Conservation (phyloP, 2,113 vertebrate species). For the rat (Rattus norvegicus) region DNA sequence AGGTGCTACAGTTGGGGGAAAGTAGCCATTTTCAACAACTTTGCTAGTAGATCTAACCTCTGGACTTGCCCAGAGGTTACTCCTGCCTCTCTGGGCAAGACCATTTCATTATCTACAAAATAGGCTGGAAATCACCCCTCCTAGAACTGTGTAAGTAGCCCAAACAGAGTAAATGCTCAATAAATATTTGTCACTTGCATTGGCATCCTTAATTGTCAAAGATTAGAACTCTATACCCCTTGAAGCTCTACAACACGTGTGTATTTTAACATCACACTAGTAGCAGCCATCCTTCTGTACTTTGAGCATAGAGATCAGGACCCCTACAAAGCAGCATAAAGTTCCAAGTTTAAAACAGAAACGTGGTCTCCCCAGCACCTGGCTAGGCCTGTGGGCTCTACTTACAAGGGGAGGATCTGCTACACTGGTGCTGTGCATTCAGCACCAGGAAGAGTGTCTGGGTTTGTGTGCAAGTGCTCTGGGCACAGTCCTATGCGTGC, state of each 20-base stretch:
- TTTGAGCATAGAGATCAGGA: not conserved
- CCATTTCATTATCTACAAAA: not conserved
- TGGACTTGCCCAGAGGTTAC: not conserved
- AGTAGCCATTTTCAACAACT: not conserved
- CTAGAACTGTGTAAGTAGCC: not conserved
- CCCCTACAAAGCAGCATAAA: not conserved
- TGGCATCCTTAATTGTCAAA: not conserved
- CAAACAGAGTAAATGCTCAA: not conserved
- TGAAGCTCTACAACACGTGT: not conserved
- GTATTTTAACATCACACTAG: not conserved
- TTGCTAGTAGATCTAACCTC: not conserved
- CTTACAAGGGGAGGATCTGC: not conserved
- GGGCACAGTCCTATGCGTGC: not conserved
- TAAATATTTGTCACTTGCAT: not conserved
- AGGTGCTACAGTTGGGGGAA: not conserved
- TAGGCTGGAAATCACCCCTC: not conserved
- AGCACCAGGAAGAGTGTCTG: not conserved
- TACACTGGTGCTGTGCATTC: not conserved
- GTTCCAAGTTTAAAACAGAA: conserved; percentile 39
- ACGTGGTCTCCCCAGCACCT: not conserved
- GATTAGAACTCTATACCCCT: not conserved
- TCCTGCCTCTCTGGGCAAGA: not conserved
- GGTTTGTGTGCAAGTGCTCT: no score
- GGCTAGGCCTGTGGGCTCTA: not conserved
- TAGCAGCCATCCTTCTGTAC: not conserved